Conservation (phyloP, 2,888 invertebrate genomes). For the Crematogaster levior region DNA sequence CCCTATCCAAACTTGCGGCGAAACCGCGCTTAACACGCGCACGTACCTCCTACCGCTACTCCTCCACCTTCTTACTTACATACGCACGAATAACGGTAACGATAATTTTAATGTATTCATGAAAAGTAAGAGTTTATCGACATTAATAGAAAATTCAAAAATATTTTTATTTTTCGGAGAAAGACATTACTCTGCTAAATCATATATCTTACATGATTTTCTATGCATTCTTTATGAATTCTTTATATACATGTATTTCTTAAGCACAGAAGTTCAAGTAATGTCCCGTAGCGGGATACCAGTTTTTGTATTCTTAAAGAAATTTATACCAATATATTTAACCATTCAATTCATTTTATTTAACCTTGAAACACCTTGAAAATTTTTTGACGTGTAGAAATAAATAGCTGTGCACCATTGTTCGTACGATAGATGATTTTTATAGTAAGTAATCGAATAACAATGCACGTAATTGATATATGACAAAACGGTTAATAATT, state of each 20-base stretch:
- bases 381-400: too few species aligned
- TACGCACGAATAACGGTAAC: constrained; percentile 43
- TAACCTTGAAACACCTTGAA: too few species aligned
- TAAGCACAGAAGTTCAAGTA: neutral
- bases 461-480: too few species aligned
- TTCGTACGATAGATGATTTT: too few species aligned
- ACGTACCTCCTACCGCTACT: constrained; percentile 9
- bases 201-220: neutral
- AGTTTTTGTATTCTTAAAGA: neutral
- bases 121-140: neutral
- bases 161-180: neutral
- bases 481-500: too few species aligned
- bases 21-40: constrained; percentile 71
- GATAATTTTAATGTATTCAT: constrained; percentile 18
- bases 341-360: too few species aligned
- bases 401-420: too few species aligned
- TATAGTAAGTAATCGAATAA: too few species aligned
- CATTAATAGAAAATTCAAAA: neutral
- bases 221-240: too few species aligned
- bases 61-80: neutral
- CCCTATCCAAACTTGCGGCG: constrained; percentile 73
- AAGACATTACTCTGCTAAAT: neutral
- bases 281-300: neutral
- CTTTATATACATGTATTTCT: too few species aligned
- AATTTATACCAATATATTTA: neutral